Conservation (phyloP, 2,797 vertebrate genomes). For the Dromococcyx pavoninus region DNA sequence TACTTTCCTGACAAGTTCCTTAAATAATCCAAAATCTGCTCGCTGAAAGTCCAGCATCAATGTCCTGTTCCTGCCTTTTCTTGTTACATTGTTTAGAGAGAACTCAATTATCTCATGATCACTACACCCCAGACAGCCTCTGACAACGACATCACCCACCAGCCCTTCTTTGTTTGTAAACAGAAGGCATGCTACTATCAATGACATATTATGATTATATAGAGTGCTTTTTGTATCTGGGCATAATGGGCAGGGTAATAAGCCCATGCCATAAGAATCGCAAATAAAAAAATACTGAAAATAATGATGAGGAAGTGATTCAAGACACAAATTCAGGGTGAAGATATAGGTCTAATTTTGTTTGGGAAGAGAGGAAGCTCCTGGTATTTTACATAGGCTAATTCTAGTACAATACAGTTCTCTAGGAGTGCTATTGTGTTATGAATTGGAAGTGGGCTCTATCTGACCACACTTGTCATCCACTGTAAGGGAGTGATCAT, state of each 20-base stretch:
- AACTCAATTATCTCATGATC: no score
- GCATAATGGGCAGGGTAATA: neutral
- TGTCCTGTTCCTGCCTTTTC: no score
- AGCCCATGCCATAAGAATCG: accelerated
- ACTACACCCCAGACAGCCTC: no score
- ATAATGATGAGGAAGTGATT: neutral
- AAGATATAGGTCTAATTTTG: neutral
- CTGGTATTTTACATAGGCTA: neutral
- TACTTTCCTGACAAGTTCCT: no score
- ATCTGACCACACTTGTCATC: neutral
- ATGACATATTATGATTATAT: neutral
- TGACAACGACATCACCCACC: no score
- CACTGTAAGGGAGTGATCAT: neutral
- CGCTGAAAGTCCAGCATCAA: no score
- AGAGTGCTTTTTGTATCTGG: neutral
- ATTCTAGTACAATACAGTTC: neutral
- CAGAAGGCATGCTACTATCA: neutral
- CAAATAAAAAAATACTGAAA: neutral
- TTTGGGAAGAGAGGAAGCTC: neutral
- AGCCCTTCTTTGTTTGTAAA: no score
- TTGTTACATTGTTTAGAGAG: no score
- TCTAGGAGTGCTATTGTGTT: neutral
- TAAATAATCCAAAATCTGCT: no score
- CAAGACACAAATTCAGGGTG: neutral
- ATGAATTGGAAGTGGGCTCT: neutral